Evolutionary conservation across 2,113 vertebrate species (phyloP), one percentile per base, ranked within the genome.

Genomic region (Peromyscus californicus): DNA sequence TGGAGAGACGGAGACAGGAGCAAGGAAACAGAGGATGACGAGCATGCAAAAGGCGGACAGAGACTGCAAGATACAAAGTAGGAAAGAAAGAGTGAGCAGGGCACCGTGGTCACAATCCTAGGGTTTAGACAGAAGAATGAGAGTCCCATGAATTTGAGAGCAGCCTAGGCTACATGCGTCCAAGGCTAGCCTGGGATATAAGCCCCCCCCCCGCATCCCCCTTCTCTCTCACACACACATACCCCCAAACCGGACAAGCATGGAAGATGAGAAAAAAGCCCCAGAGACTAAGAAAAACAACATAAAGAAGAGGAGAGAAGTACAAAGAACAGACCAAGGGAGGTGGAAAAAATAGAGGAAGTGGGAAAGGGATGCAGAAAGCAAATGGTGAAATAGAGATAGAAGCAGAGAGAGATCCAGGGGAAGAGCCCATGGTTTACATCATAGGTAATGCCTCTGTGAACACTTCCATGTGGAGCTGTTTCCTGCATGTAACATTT

Each of bases 401-500:
- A 26, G 21, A 42, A 59, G 16, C 54, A 83, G n/a, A 63, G 36
- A 31, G 24, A 29, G 29, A 63, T 0, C 12, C 1, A 9, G 19
- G 9, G 57, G 22, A 84, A 45, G 3, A 12, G 16, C 13, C 39
- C 16, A 19, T 19, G 26, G 72, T 78, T 65, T 31, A 10, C 74
- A 83, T 94, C 72, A 42, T 86, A 84, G 92, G 75, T 75, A 86
- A 94, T 12, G 8, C 42, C 48, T 3, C 10, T 29, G 69, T 17
- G 42, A 75, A 76, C 29, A 89, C 70, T 45, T 95, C 90, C 31
- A 31, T 31, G 29, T 39, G 45, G 67, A 51, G 54, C 24, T 72
- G 3, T 91, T 93, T 91, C 70, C 72, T 67, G 21, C 57, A 39
- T 13, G 84, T 93, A 86, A 72, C 45, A 90, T 74, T 95, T 91